Conservation (phyloP, 2,888 invertebrate genomes). For the Tetrapedia diversipes region DNA sequence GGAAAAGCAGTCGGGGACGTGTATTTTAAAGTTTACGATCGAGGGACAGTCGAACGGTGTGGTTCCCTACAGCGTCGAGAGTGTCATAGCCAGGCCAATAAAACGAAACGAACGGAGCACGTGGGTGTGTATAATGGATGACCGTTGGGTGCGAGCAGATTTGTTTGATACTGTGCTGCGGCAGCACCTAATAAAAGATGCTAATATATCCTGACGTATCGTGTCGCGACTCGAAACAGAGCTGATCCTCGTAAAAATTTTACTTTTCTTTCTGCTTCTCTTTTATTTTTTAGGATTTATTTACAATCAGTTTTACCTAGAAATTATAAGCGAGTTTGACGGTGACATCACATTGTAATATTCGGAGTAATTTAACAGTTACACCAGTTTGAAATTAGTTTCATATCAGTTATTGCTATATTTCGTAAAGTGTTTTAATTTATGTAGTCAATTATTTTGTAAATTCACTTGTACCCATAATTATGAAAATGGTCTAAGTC, state of each 20-base stretch:
- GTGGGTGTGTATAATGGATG: constrained; percentile 71
- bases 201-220: constrained; percentile 70
- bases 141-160: constrained; percentile 69
- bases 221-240: constrained; percentile 13
- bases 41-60: constrained; percentile 43
- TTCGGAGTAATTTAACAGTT: too few relatives aligned
- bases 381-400: too few relatives aligned
- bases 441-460: too few relatives aligned
- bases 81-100: constrained; percentile 59
- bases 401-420: too few relatives aligned
- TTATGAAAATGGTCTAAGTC: too few relatives aligned
- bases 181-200: constrained; percentile 77
- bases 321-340: too few relatives aligned
- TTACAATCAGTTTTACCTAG: too few relatives aligned
- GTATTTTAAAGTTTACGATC: constrained; percentile 71
- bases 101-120: constrained; percentile 47
- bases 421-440: too few relatives aligned
- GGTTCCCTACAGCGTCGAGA: constrained; percentile 54
- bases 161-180: constrained; percentile 76
- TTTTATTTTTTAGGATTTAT: too few relatives aligned
- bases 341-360: too few relatives aligned
- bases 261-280: too few relatives aligned
- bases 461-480: too few relatives aligned
- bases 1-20: constrained; percentile 53
- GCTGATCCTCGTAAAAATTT: not conserved